phyloP scores from a whole-genome alignment of 2,888 invertebrate species.

The Euzophera pinguis region DNA sequence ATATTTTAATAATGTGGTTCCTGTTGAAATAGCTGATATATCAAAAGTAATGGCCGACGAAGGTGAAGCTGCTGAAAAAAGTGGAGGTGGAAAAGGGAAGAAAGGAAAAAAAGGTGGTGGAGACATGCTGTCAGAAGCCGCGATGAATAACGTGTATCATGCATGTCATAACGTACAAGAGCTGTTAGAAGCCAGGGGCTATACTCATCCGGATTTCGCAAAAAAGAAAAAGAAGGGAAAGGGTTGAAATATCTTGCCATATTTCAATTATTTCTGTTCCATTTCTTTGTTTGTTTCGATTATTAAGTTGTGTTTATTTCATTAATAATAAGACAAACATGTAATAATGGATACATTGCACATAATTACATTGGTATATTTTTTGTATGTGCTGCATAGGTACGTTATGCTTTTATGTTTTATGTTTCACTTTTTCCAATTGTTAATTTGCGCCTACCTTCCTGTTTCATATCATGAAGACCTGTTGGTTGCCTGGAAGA shows the following conservation, averaged over 20 bases:
- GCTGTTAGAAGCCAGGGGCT: slow-evolving; percentile 90
- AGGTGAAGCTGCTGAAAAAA: slow-evolving; percentile 65
- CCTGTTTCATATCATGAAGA: too few relatives aligned
- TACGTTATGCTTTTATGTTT: too few relatives aligned
- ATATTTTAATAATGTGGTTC: neutral
- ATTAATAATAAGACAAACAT: too few relatives aligned
- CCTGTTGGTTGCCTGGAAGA: too few relatives aligned
- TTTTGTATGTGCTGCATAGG: too few relatives aligned
- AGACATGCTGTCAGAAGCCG: slow-evolving; percentile 92
- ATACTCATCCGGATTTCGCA: slow-evolving; percentile 92
- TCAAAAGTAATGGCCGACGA: slow-evolving; percentile 41
- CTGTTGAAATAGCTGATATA: slow-evolving; percentile 27
- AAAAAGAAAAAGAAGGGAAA: slow-evolving; percentile 93
- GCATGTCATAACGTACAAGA: slow-evolving; percentile 96
- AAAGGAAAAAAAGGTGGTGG: slow-evolving; percentile 83
- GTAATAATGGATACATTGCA: too few relatives aligned
- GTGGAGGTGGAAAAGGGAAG: slow-evolving; percentile 67
- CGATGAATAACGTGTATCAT: slow-evolving; percentile 96
- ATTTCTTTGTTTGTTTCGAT: neutral
- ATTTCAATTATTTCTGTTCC: neutral
- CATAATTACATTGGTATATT: too few relatives aligned
- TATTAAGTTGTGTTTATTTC: too few relatives aligned
- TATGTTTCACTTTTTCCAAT: too few relatives aligned
- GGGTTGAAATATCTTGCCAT: slow-evolving; percentile 41
- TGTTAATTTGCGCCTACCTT: too few relatives aligned